Percentiles rank a stretch among this genome's conserved stretches.
phyloP scores from a whole-genome alignment of 1,140 invertebrate species.

The Fopius arisanus region DNA sequence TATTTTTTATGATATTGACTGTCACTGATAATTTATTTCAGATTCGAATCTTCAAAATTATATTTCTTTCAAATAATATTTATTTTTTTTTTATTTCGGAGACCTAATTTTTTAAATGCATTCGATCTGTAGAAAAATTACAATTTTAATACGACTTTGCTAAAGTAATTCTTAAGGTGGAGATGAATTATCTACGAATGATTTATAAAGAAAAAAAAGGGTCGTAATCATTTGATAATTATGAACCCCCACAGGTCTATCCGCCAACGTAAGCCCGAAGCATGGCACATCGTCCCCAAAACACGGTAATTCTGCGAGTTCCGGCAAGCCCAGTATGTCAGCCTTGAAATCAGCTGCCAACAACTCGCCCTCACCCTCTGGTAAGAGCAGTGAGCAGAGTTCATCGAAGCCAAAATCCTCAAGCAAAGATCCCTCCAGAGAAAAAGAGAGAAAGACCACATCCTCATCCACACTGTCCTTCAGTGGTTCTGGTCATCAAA shows the following conservation, averaged over 20 bases:
- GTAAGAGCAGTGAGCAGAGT: constrained; percentile 40
- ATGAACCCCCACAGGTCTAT: constrained; percentile 36
- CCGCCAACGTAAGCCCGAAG: constrained; percentile 73
- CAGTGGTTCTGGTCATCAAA: constrained; percentile 64
- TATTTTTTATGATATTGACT: no score
- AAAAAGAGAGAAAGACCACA: constrained; percentile 36
- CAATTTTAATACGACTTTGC: no score
- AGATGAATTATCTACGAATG: no score
- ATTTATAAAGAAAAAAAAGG: no score
- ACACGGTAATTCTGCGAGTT: constrained; percentile 72
- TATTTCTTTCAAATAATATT: no score
- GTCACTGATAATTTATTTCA: no score
- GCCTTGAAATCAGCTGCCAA: constrained; percentile 76
- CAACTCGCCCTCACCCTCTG: constrained; percentile 65
- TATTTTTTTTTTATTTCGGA: no score
- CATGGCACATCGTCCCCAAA: constrained; percentile 78
- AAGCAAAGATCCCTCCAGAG: constrained; percentile 12
- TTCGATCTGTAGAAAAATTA: no score
- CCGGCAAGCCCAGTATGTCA: constrained; percentile 89
- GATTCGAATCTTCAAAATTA: no score
- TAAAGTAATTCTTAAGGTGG: no score
- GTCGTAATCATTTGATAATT: no score
- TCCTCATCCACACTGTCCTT: constrained; percentile 58
- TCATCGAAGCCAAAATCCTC: constrained; percentile 50
- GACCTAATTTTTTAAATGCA: no score